Percentiles rank a stretch among this genome's conserved stretches.
These are phyloP conservation scores for Saturnia pavonia DNA, from an alignment of 2,888 invertebrate species.

Conservation along the genomic window DNA sequence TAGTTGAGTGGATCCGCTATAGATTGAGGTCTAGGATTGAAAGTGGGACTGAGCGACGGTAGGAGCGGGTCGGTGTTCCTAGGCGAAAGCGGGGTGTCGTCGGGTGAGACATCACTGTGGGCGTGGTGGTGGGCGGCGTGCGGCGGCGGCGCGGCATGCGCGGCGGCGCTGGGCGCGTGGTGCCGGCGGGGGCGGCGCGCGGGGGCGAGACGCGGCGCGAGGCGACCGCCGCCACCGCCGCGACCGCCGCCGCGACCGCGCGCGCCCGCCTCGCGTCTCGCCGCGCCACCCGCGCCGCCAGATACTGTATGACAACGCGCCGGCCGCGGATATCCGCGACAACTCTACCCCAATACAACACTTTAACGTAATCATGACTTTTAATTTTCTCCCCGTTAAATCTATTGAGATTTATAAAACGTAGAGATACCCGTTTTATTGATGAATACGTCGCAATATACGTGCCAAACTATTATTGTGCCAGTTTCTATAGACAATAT, in stretches of 20 bases:
- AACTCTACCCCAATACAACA: constrained; percentile 61
- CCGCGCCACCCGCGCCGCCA: constrained; percentile 69
- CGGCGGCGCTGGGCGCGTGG: constrained; percentile 44
- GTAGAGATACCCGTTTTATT: not conserved
- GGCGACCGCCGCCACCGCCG: constrained; percentile 65
- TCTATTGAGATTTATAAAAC: too few relatives aligned
- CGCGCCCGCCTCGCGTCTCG: constrained; percentile 67
- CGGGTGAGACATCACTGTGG: constrained; percentile 29
- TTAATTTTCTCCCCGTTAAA: constrained; percentile 34
- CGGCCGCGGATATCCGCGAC: constrained; percentile 39
- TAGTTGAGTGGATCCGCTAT: not conserved
- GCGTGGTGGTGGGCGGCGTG: constrained; percentile 50
- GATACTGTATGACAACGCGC: constrained; percentile 73
- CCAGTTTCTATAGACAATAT: too few relatives aligned
- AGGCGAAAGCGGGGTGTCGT: constrained; percentile 42
- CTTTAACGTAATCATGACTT: constrained; percentile 57
- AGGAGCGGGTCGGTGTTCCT: constrained; percentile 40
- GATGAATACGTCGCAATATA: too few relatives aligned
- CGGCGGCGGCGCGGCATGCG: constrained; percentile 52
- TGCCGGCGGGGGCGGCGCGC: constrained; percentile 47
- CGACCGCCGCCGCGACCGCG: constrained; percentile 71
- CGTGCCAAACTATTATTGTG: not conserved
- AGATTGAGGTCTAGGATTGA: not conserved
- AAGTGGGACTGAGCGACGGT: not conserved
- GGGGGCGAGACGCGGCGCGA: constrained; percentile 50